phyloP scores from a whole-genome alignment of 92 coral and sea anemone genomes.

The Scolanthus callimorphus region DNA sequence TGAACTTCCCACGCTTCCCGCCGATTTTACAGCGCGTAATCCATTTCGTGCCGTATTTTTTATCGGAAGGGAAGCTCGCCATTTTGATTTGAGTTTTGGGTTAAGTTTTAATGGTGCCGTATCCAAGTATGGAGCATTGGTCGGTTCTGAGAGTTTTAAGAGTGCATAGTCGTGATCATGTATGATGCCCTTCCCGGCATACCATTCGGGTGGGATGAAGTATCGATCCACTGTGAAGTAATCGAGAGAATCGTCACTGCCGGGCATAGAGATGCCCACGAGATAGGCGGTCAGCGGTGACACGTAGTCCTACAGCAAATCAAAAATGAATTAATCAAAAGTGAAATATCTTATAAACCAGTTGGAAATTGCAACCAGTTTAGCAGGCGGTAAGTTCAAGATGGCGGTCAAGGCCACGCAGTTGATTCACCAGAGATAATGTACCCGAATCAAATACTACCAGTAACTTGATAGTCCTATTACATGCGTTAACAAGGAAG shows the following conservation, averaged over 20 bases:
- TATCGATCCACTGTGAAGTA: not conserved
- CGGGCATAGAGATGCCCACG: not conserved
- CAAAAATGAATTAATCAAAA: too few species aligned
- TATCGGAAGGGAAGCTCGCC: slow-evolving; percentile 2
- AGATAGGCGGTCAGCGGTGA: slow-evolving; percentile 3
- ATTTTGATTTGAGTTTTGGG: not conserved
- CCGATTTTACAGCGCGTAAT: not conserved
- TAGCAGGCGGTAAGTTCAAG: too few species aligned
- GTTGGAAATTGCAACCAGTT: too few species aligned
- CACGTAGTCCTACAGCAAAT: not conserved
- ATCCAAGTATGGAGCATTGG: not conserved
- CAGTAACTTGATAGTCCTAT: too few species aligned
- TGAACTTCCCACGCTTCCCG: not conserved
- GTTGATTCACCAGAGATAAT: too few species aligned
- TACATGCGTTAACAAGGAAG: too few species aligned
- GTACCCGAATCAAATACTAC: too few species aligned
- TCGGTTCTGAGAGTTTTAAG: not conserved
- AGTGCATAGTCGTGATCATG: slow-evolving; percentile 3
- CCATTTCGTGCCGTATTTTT: slow-evolving; percentile 6
- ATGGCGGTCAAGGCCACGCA: too few species aligned
- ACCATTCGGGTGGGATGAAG: slow-evolving; percentile 3
- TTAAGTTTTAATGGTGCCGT: not conserved
- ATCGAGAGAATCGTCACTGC: not conserved
- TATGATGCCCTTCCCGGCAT: not conserved
- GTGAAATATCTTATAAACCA: too few species aligned